phyloP scores from a whole-genome alignment of 2,113 vertebrate species.

The Coryphaenoides rupestris region DNA sequence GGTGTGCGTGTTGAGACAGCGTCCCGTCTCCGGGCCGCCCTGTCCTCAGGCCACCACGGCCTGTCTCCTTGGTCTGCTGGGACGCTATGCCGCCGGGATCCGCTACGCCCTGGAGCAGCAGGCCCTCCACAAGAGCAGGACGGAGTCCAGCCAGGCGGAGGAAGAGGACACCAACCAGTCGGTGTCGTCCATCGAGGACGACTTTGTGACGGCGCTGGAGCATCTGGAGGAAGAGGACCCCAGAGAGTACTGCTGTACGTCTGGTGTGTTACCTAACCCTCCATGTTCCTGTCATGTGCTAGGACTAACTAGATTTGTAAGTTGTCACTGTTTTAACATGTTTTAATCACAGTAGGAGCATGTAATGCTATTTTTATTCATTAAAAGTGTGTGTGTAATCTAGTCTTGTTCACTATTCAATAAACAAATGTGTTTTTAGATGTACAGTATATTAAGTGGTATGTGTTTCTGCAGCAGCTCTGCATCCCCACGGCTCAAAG shows the following conservation, averaged over 20 bases:
- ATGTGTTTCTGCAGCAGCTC: slow-evolving; percentile 51
- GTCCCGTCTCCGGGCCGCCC: slow-evolving; percentile 68
- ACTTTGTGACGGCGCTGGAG: slow-evolving; percentile 97
- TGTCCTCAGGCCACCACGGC: slow-evolving; percentile 72
- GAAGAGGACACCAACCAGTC: slow-evolving; percentile 97
- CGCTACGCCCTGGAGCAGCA: slow-evolving; percentile 81
- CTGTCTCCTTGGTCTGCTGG: slow-evolving; percentile 81
- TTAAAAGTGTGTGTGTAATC: not conserved
- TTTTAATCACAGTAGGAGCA: too few species aligned
- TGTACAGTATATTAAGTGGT: too few species aligned
- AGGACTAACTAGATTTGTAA: not conserved
- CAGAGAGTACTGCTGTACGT: slow-evolving; percentile 71
- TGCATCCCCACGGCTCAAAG: slow-evolving; percentile 68
- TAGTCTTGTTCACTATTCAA: too few species aligned
- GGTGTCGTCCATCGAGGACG: slow-evolving; percentile 96
- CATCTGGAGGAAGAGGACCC: slow-evolving; percentile 91
- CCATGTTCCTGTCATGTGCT: too few species aligned
- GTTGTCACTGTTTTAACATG: not conserved
- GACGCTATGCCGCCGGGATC: slow-evolving; percentile 84
- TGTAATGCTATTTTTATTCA: too few species aligned
- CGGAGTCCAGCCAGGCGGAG: slow-evolving; percentile 74
- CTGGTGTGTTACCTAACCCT: not conserved
- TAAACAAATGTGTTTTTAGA: too few species aligned
- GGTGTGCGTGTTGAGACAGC: slow-evolving; percentile 85
- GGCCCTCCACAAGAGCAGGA: slow-evolving; percentile 62